Conservation (phyloP, 2,888 invertebrate genomes). For the Apomyelois bistriatella region DNA sequence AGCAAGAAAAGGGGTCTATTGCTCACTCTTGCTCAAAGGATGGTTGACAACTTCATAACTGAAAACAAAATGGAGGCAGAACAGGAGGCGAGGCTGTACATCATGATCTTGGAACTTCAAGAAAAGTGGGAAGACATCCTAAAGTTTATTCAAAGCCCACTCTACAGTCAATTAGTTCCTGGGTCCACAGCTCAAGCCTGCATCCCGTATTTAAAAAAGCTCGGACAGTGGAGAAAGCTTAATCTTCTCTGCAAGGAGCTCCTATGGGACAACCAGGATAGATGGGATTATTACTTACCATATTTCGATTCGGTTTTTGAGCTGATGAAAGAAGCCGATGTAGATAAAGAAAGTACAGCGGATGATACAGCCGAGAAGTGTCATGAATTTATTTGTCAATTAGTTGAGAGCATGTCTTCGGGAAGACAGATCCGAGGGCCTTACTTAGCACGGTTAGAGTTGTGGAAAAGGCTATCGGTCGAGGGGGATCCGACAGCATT, state of each 20-base stretch:
- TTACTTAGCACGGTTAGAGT: constrained; percentile 89
- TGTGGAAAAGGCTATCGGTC: constrained; percentile 82
- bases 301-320: constrained; percentile 86
- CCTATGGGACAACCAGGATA: constrained; percentile 85
- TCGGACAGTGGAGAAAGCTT: constrained; percentile 87
- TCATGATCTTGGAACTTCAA: constrained; percentile 88
- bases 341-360: constrained; percentile 36
- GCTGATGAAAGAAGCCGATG: constrained; percentile 64
- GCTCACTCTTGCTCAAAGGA: constrained; percentile 93
- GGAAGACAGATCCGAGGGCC: constrained; percentile 86
- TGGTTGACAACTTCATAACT: constrained; percentile 93
- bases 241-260: constrained; percentile 87
- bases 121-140: constrained; percentile 91
- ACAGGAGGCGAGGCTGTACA: constrained; percentile 94
- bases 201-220: constrained; percentile 85
- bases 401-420: constrained; percentile 70
- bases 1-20: constrained; percentile 83
- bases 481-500: constrained; percentile 74
- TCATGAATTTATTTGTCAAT: constrained; percentile 66
- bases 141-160: constrained; percentile 87
- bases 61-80: constrained; percentile 95
- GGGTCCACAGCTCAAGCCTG: constrained; percentile 84
- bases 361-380: constrained; percentile 71
- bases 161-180: constrained; percentile 84
- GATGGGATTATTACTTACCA: constrained; percentile 86